A percentile compares a stretch with the other conserved stretches of the same genome.
Conservation (phyloP, 2,113 vertebrate genomes). For the Apaloderma vittatum region DNA sequence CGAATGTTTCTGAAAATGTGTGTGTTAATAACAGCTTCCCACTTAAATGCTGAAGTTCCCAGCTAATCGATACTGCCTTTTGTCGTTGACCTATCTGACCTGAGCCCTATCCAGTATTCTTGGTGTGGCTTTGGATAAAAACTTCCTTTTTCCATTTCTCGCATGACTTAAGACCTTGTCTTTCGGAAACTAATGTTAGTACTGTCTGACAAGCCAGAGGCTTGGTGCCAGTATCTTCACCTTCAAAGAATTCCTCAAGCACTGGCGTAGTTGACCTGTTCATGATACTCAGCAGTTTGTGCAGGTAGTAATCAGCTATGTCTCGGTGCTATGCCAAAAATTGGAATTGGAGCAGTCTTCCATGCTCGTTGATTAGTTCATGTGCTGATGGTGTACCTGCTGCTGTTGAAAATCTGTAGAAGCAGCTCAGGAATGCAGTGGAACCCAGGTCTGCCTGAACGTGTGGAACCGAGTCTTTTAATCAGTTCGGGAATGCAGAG, state of each 20-base stretch:
- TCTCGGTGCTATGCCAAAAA: not conserved
- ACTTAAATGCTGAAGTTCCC: not conserved
- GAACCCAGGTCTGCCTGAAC: not conserved
- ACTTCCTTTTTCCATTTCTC: not conserved
- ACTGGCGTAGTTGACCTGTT: not conserved
- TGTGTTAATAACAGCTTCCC: not conserved
- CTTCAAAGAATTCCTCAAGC: not conserved
- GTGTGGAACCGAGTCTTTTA: not conserved
- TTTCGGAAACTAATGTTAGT: fast-evolving
- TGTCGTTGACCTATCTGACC: not conserved
- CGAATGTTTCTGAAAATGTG: not conserved
- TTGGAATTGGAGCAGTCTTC: not conserved
- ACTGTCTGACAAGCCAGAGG: not conserved
- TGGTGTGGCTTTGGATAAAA: not conserved
- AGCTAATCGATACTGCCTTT: not conserved
- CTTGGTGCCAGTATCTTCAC: not conserved
- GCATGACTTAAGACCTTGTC: not conserved
- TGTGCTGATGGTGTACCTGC: not conserved
- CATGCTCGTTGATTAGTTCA: not conserved
- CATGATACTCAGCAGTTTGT: not conserved
- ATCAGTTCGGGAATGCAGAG: not conserved
- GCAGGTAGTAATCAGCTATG: not conserved
- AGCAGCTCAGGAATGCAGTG: not conserved
- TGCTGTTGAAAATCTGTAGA: not conserved
- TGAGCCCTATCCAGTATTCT: not conserved